Conservation (phyloP, 2,888 invertebrate genomes). For the Eupithecia subumbrata region DNA sequence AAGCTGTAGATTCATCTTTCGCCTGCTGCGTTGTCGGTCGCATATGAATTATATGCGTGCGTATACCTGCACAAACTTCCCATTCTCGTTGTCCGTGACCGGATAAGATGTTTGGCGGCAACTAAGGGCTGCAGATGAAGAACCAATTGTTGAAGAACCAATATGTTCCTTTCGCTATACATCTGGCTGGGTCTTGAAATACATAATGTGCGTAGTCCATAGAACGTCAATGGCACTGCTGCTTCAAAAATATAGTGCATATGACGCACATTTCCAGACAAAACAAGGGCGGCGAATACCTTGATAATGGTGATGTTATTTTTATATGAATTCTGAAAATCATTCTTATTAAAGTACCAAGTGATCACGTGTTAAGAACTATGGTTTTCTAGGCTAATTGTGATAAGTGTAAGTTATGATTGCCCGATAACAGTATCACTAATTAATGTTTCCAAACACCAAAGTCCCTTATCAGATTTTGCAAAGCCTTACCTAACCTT, state of each 20-base stretch:
- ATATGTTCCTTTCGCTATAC: neutral
- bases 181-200: neutral
- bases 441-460: slow-evolving; percentile 1
- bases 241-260: neutral
- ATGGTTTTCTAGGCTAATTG: neutral
- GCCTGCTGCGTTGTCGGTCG: no score
- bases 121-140: neutral
- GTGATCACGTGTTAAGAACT: neutral
- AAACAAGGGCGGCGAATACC: neutral
- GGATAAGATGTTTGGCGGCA: no score
- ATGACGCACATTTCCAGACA: neutral
- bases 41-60: no score
- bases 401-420: neutral
- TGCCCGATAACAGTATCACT: neutral
- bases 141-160: neutral
- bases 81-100: no score
- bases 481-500: neutral
- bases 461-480: neutral
- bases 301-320: neutral
- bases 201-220: neutral
- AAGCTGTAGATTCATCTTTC: no score
- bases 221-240: neutral
- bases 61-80: no score
- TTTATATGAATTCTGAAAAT: neutral
- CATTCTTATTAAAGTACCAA: neutral